Percentiles rank a stretch among this genome's conserved stretches.
Conservation (phyloP, 2,797 vertebrate genomes). For the Euphonia xanthogaster region DNA sequence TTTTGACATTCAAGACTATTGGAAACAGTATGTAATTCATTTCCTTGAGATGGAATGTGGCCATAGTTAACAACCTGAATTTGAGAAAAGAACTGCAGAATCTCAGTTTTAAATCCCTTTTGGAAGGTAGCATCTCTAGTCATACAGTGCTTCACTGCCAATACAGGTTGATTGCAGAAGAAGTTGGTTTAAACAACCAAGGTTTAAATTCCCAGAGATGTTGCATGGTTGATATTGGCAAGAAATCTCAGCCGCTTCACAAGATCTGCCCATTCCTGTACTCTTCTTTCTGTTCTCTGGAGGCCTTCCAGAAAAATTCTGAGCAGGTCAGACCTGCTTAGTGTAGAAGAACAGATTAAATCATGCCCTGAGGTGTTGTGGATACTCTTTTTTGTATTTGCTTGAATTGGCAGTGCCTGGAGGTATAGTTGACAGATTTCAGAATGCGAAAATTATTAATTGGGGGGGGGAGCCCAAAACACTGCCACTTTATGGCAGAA, state of each 20-base stretch:
- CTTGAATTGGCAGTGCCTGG: constrained; percentile 8
- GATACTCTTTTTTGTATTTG: constrained; percentile 35
- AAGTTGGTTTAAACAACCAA: neutral
- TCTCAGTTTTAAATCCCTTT: constrained; percentile 13
- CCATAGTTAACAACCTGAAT: constrained; percentile 49
- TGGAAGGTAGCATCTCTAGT: constrained; percentile 16
- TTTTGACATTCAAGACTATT: constrained; percentile 63
- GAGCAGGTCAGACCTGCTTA: constrained; percentile 19
- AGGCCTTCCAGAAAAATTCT: neutral
- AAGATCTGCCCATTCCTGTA: constrained; percentile 6
- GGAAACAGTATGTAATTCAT: constrained; percentile 63
- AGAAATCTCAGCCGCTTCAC: neutral
- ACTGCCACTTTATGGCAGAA: neutral
- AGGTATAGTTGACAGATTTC: constrained; percentile 34
- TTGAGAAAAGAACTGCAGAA: constrained; percentile 16
- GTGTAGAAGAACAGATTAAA: constrained; percentile 18
- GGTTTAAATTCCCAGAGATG: constrained; percentile 12
- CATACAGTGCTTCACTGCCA: neutral
- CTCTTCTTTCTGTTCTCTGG: constrained; percentile 14
- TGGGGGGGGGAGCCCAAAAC: neutral
- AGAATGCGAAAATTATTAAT: constrained; percentile 46
- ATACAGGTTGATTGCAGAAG: neutral
- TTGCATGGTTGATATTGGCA: constrained; percentile 13
- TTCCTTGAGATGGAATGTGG: constrained; percentile 43
- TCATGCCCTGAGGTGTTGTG: neutral